Percentiles rank a stretch among this genome's conserved stretches.
Conservation (phyloP, 2,113 vertebrate genomes). For the Cheirogaleus medius region DNA sequence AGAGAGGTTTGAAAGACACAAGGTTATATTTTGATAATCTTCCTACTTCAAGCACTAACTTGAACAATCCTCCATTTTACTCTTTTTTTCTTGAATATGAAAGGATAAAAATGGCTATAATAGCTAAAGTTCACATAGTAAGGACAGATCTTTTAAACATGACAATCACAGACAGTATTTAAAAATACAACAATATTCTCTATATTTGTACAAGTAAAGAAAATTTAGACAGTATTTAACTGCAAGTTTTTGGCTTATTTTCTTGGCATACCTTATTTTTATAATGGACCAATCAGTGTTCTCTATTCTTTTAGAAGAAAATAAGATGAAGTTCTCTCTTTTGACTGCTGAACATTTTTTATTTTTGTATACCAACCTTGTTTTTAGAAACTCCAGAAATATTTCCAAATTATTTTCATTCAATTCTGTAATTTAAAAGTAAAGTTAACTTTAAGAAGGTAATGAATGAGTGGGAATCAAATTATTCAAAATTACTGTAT, state of each 20-base stretch:
- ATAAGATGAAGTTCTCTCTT: not conserved
- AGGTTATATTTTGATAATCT: not conserved
- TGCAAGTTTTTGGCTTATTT: not conserved
- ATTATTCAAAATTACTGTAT: not conserved
- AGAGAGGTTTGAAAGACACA: not conserved
- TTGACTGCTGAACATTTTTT: not conserved
- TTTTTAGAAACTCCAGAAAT: not conserved
- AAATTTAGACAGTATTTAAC: not conserved
- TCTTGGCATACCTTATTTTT: not conserved
- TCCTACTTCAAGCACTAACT: not conserved
- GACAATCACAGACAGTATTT: not conserved
- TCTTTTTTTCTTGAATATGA: conserved; percentile 21
- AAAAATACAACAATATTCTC: not conserved
- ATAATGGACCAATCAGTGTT: not conserved
- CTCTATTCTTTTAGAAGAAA: conserved; percentile 1
- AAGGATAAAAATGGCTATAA: not conserved
- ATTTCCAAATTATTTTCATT: not conserved
- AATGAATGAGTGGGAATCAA: not conserved
- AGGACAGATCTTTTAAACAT: not conserved
- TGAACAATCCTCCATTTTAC: not conserved
- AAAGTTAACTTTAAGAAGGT: not conserved
- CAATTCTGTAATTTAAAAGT: conserved; percentile 9
- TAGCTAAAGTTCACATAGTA: not conserved
- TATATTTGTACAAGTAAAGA: not conserved
- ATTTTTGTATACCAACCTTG: not conserved